Evolutionary conservation across 2,797 vertebrate species (phyloP).

Genomic region (Fistularia tabacaria): DNA sequence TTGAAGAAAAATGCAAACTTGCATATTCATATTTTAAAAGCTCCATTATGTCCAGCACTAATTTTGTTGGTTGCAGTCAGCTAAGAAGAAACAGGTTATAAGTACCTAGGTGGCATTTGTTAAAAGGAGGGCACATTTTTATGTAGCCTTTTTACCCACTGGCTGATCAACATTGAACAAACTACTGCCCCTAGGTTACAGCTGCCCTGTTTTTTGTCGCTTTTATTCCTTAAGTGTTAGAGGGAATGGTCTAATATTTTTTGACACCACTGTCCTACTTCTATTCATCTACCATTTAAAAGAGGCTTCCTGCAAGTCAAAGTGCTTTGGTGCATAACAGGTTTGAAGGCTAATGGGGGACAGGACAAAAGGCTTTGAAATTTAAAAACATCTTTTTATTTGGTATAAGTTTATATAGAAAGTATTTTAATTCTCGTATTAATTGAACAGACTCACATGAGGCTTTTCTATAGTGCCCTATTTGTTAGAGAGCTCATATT

Average conservation of each 20-base stretch:
- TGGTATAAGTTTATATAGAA: no score
- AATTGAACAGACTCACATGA: no score
- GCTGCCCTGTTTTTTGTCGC: conserved; percentile 47
- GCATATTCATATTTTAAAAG: no score
- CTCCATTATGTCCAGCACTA: no score
- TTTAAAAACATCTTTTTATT: neutral
- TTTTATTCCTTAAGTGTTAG: conserved; percentile 29
- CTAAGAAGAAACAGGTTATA: neutral
- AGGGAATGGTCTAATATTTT: conserved; percentile 41
- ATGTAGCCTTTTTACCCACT: conserved; percentile 10
- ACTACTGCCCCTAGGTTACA: conserved; percentile 35
- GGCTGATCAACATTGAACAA: conserved; percentile 30
- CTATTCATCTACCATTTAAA: conserved; percentile 36
- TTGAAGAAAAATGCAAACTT: no score
- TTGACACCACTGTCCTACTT: conserved; percentile 62
- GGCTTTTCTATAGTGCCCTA: no score
- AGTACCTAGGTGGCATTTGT: conserved; percentile 6
- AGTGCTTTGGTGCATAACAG: conserved; percentile 17
- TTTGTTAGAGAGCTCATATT: no score
- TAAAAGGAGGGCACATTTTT: conserved; percentile 24
- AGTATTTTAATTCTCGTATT: no score
- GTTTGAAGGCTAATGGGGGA: conserved; percentile 9
- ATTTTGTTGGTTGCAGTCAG: no score
- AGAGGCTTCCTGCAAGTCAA: conserved; percentile 18
- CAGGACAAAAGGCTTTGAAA: neutral